These are phyloP conservation scores for Microplitis manilae DNA, from an alignment of 2,888 invertebrate species.

Conservation along the genomic window DNA sequence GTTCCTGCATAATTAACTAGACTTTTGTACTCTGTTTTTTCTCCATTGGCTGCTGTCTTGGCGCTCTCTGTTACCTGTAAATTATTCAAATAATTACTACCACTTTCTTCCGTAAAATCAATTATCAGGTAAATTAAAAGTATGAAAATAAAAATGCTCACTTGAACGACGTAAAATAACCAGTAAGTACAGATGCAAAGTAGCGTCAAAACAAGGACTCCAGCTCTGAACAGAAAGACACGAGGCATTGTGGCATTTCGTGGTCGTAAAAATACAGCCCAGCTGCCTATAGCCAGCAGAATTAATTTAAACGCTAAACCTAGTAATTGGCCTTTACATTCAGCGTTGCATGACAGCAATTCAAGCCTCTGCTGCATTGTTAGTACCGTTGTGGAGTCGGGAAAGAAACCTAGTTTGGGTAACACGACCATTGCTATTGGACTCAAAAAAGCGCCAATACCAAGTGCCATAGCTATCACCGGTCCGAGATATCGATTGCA, in stretches of 20 bases:
- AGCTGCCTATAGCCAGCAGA: slow-evolving; percentile 89
- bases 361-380: slow-evolving; percentile 81
- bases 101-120: background rate
- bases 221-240: slow-evolving; percentile 91
- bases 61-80: slow-evolving; percentile 81
- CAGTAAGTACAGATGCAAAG: slow-evolving; percentile 97
- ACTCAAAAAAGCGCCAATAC: slow-evolving; percentile 88
- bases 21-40: slow-evolving; percentile 88
- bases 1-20: slow-evolving; percentile 94
- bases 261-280: slow-evolving; percentile 92
- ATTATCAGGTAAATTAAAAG: background rate
- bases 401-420: slow-evolving; percentile 91
- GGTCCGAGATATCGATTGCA: slow-evolving; percentile 90
- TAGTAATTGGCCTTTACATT: slow-evolving; percentile 94
- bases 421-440: slow-evolving; percentile 96
- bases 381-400: slow-evolving; percentile 78
- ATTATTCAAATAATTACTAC: background rate
- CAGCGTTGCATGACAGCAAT: slow-evolving; percentile 88
- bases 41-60: slow-evolving; percentile 84
- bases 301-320: slow-evolving; percentile 93
- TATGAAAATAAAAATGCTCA: background rate
- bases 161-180: slow-evolving; percentile 96
- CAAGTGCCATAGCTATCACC: slow-evolving; percentile 84
- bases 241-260: slow-evolving; percentile 91
- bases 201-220: slow-evolving; percentile 89